phyloP scores from a whole-genome alignment of 92 coral and sea anemone genomes.

The Actinernus sp. region DNA sequence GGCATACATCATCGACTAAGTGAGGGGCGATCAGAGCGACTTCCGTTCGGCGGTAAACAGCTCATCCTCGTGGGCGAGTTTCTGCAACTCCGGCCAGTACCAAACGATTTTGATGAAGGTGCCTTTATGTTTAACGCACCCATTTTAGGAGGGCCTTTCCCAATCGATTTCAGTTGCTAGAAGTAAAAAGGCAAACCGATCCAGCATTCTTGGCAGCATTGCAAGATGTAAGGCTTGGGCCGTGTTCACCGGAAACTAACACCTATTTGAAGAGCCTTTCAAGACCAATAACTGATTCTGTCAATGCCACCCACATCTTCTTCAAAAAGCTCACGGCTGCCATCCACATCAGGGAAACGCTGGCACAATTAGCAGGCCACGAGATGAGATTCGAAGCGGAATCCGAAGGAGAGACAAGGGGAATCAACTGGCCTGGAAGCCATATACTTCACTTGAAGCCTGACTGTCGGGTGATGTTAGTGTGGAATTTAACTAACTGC shows the following conservation, averaged over 20 bases:
- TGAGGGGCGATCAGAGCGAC: not conserved
- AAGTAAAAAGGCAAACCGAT: constrained; percentile 32
- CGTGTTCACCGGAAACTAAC: not conserved
- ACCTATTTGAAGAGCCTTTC: not conserved
- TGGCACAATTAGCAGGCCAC: too few species aligned
- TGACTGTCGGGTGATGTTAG: constrained; percentile 3
- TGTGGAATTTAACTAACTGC: not conserved
- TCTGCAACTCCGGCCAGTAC: constrained; percentile 40
- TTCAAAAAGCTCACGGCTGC: too few species aligned
- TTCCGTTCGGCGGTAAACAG: constrained; percentile 52
- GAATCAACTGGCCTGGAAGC: constrained; percentile 27
- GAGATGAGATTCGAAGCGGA: too few species aligned
- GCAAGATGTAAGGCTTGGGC: constrained; percentile 16
- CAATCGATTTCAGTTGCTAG: constrained; percentile 35
- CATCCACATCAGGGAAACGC: too few species aligned
- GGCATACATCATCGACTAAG: constrained; percentile 21
- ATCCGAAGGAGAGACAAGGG: not conserved
- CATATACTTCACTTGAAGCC: constrained; percentile 9
- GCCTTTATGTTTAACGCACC: constrained; percentile 42
- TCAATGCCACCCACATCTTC: too few species aligned
- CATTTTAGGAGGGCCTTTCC: constrained; percentile 17
- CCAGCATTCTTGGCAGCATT: not conserved
- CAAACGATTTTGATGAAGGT: constrained; percentile 41
- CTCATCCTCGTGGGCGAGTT: constrained; percentile 57
- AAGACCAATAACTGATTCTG: too few species aligned